Conservation (phyloP, 1,140 invertebrate species). For the Zaprionus nigranus region DNA sequence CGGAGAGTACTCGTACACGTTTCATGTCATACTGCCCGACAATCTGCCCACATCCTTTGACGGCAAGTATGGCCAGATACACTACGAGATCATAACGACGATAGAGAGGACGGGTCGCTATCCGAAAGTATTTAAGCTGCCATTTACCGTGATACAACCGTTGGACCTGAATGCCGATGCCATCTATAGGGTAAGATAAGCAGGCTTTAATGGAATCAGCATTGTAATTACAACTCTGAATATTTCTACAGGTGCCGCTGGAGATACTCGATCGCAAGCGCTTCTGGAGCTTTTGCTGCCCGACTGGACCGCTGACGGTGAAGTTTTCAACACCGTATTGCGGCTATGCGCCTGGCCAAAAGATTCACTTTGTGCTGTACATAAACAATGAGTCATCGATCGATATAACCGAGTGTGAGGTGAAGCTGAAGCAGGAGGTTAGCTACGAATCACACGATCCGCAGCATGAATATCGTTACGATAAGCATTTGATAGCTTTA, state of each 20-base stretch:
- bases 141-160: slow-evolving; percentile 90
- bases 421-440: slow-evolving; percentile 85
- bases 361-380: slow-evolving; percentile 79
- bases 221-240: not conserved
- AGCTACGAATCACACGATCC: slow-evolving; percentile 85
- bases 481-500: slow-evolving; percentile 86
- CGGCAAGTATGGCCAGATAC: slow-evolving; percentile 89
- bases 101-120: slow-evolving; percentile 91
- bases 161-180: slow-evolving; percentile 89
- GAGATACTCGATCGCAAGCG: slow-evolving; percentile 85
- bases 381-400: slow-evolving; percentile 85
- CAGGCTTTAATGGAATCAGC: not conserved
- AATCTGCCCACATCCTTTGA: slow-evolving; percentile 90
- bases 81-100: slow-evolving; percentile 89
- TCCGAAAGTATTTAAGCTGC: slow-evolving; percentile 89
- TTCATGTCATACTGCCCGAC: slow-evolving; percentile 86
- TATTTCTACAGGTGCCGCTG: slow-evolving; percentile 85
- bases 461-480: slow-evolving; percentile 86
- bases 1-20: slow-evolving; percentile 87
- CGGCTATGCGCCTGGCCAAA: slow-evolving; percentile 82
- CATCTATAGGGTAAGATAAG: slow-evolving; percentile 70
- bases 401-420: slow-evolving; percentile 85
- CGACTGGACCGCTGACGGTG: slow-evolving; percentile 77
- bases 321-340: slow-evolving; percentile 83
- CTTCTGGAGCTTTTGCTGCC: slow-evolving; percentile 84